Base-by-base conservation (phyloP, 2,113 vertebrate genomes). In the Sminthopsis crassicaudata region DNA sequence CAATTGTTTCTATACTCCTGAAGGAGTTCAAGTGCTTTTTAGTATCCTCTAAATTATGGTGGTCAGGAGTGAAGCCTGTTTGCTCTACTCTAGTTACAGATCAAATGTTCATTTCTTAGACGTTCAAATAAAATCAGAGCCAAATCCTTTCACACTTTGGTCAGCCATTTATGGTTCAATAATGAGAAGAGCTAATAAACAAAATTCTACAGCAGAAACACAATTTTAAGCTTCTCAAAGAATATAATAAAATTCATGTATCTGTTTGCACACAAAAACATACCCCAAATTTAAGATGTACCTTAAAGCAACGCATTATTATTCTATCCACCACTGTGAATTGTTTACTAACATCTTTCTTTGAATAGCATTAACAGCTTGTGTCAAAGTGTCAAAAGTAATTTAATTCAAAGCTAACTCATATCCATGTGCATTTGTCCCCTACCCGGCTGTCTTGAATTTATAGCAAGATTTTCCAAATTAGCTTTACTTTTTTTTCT, bases 331-430 rank as follows among this genome's bases (percentile, higher is more conserved):
- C 48, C 53, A 46, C 91, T 24, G 84, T 36, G 91, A 92, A 27
- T 60, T 89, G 94, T 89, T 92, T 92, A 60, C 94, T 60, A 60
- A 60, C 94, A 25, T 90, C 84, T 92, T 92, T 92, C 67, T 94
- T 91, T 94, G 48, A 92, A 92, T 92, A 92, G 92, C n/a, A 60
- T 52, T 92, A 60, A 90, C 91, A 46, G 36, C 84, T 94, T 60
- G 53, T 92, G 91, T 92, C 54, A 51, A 89, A 57, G 91, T 92
- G 94, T 94, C 94, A 92, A 60, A 92, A 94, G 48, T 46, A 57
- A 94, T 50, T 89, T 91, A 89, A 94, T 92, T 92, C 94, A 57
- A 55, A 92, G 53, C 91, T 50, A 67, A 90, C 93, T 90, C 46
- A 89, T 27, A 50, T 54, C 30, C 42, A 42, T 50, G 52, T 92